Base-by-base conservation (phyloP, 2,888 invertebrate genomes). In the Exephanes ischioxanthus region DNA sequence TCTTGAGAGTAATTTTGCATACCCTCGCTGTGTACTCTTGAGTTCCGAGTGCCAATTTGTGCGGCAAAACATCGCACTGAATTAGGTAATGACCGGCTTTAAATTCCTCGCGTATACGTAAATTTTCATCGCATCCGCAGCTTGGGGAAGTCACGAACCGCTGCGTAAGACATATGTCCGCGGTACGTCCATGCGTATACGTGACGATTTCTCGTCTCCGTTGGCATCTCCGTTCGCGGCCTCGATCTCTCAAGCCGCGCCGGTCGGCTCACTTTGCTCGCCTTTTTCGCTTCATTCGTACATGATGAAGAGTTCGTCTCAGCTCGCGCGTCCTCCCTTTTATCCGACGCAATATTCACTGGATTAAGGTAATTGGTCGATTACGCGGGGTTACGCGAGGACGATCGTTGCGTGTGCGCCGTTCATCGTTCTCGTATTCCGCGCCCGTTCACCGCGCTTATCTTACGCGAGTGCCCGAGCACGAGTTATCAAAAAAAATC, bases 341-440 rank as follows among this genome's bases (percentile, higher is more conserved):
- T 90, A 91, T 92, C 89, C 88, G 87, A 83, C 89, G 89, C 91
- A 93, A 93, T 93, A 93, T 93, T 93, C 92, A 93, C 92, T 90
- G 93, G 91, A 93, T 93, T 93, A 92, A 92, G 93, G 92, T 93
- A 93, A 93, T 93, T 93, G 92, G 89, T 86, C 89, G 90, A 85
- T 90, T 90, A 90, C 85, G 89, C 87, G 89, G 88, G 87, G 87
- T 88, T 87, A 88, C 84, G 77, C 75, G 87, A 87, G 85, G 85
- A 88, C 87, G 86, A 89, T 88, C 88, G 89, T 89, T 84, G 86
- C 87, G 87, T 86, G 88, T 86, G 75, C 63, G 81, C 77, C 41
- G 55, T 68, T 45, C 22, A 70, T 70, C 80, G n/a, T 58, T 30
- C 48, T n/a, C 22, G 30, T 14, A 30, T 61, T 33, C 61, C 30